Percentiles rank a stretch among this genome's conserved stretches.
Evolutionary conservation across 1,140 invertebrate genomes (phyloP).

Genomic region (Drosophila trapezifrons): DNA sequence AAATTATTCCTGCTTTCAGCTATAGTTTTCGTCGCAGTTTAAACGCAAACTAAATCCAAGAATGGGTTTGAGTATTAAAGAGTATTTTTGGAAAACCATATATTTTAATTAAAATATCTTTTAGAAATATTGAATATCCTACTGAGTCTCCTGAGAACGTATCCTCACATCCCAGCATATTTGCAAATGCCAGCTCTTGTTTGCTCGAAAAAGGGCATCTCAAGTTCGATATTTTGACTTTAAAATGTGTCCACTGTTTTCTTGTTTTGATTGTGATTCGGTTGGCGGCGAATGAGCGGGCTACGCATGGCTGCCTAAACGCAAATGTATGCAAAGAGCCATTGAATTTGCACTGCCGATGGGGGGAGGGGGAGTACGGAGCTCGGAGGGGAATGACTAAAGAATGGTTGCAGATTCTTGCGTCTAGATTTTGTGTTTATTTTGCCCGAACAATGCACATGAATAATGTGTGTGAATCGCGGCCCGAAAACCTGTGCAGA

Average conservation of each 20-base stretch:
- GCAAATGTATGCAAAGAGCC: conserved; percentile 82
- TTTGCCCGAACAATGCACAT: conserved; percentile 78
- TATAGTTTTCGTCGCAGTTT: too few relatives aligned
- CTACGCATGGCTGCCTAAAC: conserved; percentile 80
- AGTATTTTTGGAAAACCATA: too few relatives aligned
- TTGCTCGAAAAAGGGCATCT: conserved; percentile 8
- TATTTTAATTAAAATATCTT: too few relatives aligned
- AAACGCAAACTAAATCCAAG: too few relatives aligned
- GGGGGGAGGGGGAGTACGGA: background rate
- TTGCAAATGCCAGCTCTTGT: background rate
- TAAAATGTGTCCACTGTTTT: conserved; percentile 57
- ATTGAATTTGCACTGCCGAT: conserved; percentile 71
- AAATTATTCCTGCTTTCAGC: too few relatives aligned
- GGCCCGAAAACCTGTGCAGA: conserved; percentile 74
- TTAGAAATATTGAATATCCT: background rate
- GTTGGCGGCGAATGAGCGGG: conserved; percentile 47
- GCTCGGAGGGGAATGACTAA: conserved; percentile 24
- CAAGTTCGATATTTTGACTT: background rate
- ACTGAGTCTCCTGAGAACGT: too few relatives aligned
- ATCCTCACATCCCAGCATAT: background rate
- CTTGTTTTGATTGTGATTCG: conserved; percentile 62
- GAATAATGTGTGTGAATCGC: conserved; percentile 82
- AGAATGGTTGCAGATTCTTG: conserved; percentile 81
- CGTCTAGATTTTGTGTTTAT: conserved; percentile 82
- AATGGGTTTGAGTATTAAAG: too few relatives aligned